phyloP scores from a whole-genome alignment of 2,797 vertebrate species.

The Melanotaenia trifasciata region DNA sequence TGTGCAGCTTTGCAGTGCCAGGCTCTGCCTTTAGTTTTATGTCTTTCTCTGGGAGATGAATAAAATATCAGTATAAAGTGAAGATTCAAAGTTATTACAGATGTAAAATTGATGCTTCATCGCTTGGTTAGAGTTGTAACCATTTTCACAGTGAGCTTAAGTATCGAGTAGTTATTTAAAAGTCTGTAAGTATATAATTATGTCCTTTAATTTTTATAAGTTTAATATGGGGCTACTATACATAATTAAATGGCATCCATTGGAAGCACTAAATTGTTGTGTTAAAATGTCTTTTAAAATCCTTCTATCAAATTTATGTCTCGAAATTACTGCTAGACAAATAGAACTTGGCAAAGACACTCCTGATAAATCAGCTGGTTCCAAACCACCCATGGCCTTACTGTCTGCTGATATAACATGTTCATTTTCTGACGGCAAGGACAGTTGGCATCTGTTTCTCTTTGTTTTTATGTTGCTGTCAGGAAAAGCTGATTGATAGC shows the following conservation, averaged over 20 bases:
- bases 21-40: constrained; percentile 38
- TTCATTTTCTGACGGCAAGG: constrained; percentile 3
- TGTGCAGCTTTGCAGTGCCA: constrained; percentile 13
- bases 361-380: constrained; percentile 2
- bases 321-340: constrained; percentile 8
- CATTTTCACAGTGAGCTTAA: constrained; percentile 5
- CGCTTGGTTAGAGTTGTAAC: constrained; percentile 22
- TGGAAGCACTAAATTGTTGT: not conserved
- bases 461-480: constrained; percentile 45
- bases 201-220: not conserved
- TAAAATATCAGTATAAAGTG: constrained; percentile 49
- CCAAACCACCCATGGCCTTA: not conserved
- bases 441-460: constrained; percentile 44
- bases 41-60: constrained; percentile 36
- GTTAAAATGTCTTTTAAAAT: constrained; percentile 9
- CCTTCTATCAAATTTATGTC: not conserved
- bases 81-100: constrained; percentile 20
- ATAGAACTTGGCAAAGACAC: not conserved
- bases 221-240: not conserved
- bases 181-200: constrained; percentile 9
- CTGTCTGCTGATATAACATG: constrained; percentile 18
- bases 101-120: constrained; percentile 40
- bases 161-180: constrained; percentile 16
- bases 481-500: constrained; percentile 59
- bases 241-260: not conserved